Evolutionary conservation across 2,888 invertebrate species (phyloP).

Genomic region (Rhopalosiphum nymphaeae): DNA sequence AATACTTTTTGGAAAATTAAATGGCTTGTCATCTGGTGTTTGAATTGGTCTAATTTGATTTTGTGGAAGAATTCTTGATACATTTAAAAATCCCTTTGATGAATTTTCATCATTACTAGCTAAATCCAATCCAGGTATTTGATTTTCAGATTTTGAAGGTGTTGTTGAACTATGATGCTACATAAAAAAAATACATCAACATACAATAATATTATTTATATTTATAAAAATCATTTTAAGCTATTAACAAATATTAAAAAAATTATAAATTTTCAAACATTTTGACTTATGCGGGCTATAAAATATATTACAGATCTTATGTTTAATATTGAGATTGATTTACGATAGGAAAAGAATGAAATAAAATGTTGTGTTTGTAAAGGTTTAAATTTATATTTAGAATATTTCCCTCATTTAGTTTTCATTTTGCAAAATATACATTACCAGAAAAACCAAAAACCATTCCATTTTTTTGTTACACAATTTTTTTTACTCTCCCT

Average conservation of each 20-base stretch:
- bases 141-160: slow-evolving; percentile 70
- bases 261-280: not conserved
- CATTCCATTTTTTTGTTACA: too few species aligned
- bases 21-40: slow-evolving; percentile 67
- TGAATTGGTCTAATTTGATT: slow-evolving; percentile 66
- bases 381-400: too few species aligned
- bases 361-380: too few species aligned
- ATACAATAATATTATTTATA: not conserved
- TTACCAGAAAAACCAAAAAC: too few species aligned
- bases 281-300: too few species aligned
- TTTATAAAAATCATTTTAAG: not conserved
- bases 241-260: not conserved
- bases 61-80: slow-evolving; percentile 63
- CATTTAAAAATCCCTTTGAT: slow-evolving; percentile 12
- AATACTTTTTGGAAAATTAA: slow-evolving; percentile 66
- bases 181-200: not conserved
- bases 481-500: too few species aligned
- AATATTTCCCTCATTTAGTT: too few species aligned
- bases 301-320: too few species aligned
- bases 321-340: too few species aligned
- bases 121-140: slow-evolving; percentile 82
- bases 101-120: slow-evolving; percentile 70
- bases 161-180: slow-evolving; percentile 34
- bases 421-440: too few species aligned
- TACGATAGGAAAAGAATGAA: too few species aligned